Conservation (phyloP, 2,113 vertebrate genomes). For the Xerus inauris region DNA sequence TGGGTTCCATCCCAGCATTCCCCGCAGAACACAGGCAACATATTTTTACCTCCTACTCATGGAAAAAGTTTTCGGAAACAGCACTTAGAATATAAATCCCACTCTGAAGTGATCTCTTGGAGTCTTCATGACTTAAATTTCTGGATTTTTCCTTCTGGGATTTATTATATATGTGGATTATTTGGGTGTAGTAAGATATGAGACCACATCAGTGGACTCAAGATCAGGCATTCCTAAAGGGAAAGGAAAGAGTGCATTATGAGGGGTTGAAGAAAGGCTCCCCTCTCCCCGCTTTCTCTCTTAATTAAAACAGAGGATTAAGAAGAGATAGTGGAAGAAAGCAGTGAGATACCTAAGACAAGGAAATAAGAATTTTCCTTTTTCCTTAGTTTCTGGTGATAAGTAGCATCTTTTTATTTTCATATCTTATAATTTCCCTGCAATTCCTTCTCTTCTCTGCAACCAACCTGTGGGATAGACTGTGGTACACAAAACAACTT, state of each 20-base stretch:
- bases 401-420: conserved; percentile 10
- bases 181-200: not conserved
- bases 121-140: conserved; percentile 11
- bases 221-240: not conserved
- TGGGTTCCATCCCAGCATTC: not conserved
- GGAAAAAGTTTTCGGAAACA: not conserved
- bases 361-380: not conserved
- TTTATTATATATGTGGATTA: not conserved
- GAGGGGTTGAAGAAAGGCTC: not conserved
- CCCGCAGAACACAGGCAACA: not conserved
- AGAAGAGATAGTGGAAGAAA: not conserved
- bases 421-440: not conserved
- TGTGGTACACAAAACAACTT: not conserved
- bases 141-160: not conserved
- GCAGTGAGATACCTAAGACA: not conserved
- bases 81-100: not conserved
- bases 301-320: not conserved
- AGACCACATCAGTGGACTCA: not conserved
- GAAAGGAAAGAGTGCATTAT: not conserved
- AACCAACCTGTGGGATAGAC: not conserved
- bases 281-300: not conserved
- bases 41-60: not conserved
- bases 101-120: not conserved
- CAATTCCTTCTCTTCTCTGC: not conserved
- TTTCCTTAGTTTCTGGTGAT: not conserved